Evolutionary conservation across 2,797 vertebrate genomes (phyloP).

Genomic region (Protosalanx chinensis): DNA sequence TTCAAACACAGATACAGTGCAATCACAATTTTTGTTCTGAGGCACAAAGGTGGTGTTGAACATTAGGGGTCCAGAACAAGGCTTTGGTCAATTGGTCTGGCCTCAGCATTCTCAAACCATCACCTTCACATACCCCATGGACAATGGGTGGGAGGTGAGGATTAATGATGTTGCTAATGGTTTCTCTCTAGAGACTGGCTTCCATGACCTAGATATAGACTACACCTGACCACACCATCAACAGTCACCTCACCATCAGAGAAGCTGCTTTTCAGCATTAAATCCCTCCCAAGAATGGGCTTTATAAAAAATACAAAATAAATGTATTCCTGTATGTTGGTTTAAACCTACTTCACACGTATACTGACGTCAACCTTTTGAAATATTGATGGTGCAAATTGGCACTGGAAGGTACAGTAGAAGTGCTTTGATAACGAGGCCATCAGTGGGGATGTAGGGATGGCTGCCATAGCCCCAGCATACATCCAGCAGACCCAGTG

Average conservation of each 20-base stretch:
- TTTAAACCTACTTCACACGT: neutral
- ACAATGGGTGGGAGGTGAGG: too few species aligned
- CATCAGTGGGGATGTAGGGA: neutral
- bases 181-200: neutral
- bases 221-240: neutral
- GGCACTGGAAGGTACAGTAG: neutral
- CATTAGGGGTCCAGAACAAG: too few species aligned
- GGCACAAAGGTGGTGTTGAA: too few species aligned
- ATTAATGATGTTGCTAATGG: neutral
- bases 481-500: neutral
- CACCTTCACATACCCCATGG: too few species aligned
- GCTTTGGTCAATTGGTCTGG: too few species aligned
- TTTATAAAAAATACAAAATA: neutral
- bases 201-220: neutral
- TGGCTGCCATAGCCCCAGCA: neutral
- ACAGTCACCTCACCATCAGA: neutral
- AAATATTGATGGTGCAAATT: neutral
- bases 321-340: neutral
- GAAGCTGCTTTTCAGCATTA: neutral
- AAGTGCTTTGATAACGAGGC: neutral
- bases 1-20: neutral
- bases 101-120: too few species aligned
- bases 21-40: too few species aligned
- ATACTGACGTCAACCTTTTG: neutral
- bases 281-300: neutral